Evolutionary conservation across 1,140 invertebrate genomes (phyloP).

Genomic region (Triops cancriformis): DNA sequence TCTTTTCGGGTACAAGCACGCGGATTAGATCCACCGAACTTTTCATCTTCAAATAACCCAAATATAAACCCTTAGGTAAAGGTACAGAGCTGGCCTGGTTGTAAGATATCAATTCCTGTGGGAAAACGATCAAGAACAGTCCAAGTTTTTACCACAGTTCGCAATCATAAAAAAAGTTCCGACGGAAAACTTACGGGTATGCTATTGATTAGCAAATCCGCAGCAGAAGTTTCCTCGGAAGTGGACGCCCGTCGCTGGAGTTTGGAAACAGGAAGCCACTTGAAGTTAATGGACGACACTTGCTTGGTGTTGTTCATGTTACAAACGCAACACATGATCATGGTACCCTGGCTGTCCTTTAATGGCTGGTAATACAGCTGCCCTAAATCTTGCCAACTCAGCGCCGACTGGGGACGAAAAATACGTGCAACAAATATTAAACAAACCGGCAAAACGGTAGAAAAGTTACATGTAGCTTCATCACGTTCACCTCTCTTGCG

Average conservation of each 20-base stretch:
- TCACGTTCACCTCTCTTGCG: neutral
- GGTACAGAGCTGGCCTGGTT: conserved; percentile 76
- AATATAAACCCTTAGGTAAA: conserved; percentile 74
- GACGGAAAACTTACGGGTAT: conserved; percentile 49
- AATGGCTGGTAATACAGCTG: conserved; percentile 86
- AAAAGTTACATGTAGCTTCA: neutral
- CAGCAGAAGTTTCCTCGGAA: conserved; percentile 63
- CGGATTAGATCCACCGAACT: conserved; percentile 88
- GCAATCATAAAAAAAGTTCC: conserved; percentile 10
- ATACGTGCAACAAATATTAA: conserved; percentile 19
- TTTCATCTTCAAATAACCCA: conserved; percentile 91
- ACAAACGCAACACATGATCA: conserved; percentile 81
- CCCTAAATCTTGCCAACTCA: conserved; percentile 83
- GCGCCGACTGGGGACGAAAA: conserved; percentile 50
- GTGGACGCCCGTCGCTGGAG: conserved; percentile 43
- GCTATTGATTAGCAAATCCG: conserved; percentile 70
- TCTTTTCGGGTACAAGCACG: conserved; percentile 80
- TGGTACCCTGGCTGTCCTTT: conserved; percentile 73
- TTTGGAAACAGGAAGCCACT: conserved; percentile 79
- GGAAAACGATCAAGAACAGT: neutral
- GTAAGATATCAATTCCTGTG: conserved; percentile 78
- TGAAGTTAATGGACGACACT: conserved; percentile 68
- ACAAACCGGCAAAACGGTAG: neutral
- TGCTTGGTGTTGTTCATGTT: conserved; percentile 72
- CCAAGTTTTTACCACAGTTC: neutral